Conservation (phyloP, 2,797 vertebrate species). For the Phoebastria nigripes region DNA sequence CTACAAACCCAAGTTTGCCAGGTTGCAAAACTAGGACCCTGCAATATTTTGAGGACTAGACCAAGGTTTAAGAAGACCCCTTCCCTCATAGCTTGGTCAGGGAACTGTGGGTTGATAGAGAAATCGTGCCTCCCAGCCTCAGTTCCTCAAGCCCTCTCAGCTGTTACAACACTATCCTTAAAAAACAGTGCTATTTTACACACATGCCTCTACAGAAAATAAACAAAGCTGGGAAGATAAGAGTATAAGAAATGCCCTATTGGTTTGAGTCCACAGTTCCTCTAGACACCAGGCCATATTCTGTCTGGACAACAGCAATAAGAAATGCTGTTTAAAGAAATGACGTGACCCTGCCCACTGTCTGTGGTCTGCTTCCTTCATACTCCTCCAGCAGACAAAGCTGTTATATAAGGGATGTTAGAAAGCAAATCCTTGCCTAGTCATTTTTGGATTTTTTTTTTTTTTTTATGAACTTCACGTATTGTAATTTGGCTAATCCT, state of each 20-base stretch:
- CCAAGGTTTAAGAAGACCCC: neutral
- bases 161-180: neutral
- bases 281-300: neutral
- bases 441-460: neutral
- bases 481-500: neutral
- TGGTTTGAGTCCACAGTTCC: neutral
- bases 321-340: neutral
- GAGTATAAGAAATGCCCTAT: neutral
- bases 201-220: neutral
- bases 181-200: neutral
- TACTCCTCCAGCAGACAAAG: neutral
- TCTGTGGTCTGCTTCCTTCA: neutral
- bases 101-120: neutral
- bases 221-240: neutral
- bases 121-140: fast-evolving
- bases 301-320: neutral
- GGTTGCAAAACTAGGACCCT: neutral
- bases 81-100: neutral
- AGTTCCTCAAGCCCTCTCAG: neutral
- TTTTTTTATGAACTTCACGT: neutral
- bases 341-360: fast-evolving
- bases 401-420: neutral
- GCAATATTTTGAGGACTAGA: neutral
- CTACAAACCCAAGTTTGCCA: neutral
- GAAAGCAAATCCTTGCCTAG: neutral